These are phyloP conservation scores for Boloria euphrosyne DNA, from an alignment of 2,888 invertebrate species.

Conservation along the genomic window DNA sequence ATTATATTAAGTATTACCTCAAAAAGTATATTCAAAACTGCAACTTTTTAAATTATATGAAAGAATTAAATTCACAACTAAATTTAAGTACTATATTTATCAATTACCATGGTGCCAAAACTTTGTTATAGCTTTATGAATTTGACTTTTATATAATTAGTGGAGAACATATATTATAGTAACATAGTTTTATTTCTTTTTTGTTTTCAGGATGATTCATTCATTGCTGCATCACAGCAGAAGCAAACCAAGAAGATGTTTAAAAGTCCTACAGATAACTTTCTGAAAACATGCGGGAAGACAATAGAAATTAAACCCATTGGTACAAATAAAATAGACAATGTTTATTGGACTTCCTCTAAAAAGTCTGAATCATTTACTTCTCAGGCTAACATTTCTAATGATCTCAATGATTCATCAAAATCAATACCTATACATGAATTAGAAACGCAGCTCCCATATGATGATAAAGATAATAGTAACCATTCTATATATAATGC, in stretches of 20 bases:
- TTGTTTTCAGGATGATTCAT: conserved; percentile 70
- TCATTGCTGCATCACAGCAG: conserved; percentile 59
- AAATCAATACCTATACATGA: conserved; percentile 46
- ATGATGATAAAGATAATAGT: conserved; percentile 17
- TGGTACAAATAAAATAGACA: conserved; percentile 59
- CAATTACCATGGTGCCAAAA: no score
- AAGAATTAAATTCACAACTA: no score
- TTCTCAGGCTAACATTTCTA: conserved; percentile 53
- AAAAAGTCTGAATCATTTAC: conserved; percentile 61
- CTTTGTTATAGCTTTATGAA: no score
- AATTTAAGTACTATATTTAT: no score
- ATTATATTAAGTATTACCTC: no score
- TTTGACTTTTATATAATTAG: no score
- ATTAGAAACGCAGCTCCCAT: conserved; percentile 53
- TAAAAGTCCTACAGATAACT: conserved; percentile 54
- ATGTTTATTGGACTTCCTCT: conserved; percentile 62
- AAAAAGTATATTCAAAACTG: no score
- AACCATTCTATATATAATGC: conserved; percentile 56
- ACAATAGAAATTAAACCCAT: conserved; percentile 58
- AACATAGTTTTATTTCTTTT: not conserved
- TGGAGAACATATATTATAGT: no score
- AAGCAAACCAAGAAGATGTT: conserved; percentile 46
- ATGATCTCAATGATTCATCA: conserved; percentile 48
- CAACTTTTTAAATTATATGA: no score
- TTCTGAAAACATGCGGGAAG: conserved; percentile 58